phyloP scores from a whole-genome alignment of 2,113 vertebrate genomes.

The Platichthys flesus region DNA sequence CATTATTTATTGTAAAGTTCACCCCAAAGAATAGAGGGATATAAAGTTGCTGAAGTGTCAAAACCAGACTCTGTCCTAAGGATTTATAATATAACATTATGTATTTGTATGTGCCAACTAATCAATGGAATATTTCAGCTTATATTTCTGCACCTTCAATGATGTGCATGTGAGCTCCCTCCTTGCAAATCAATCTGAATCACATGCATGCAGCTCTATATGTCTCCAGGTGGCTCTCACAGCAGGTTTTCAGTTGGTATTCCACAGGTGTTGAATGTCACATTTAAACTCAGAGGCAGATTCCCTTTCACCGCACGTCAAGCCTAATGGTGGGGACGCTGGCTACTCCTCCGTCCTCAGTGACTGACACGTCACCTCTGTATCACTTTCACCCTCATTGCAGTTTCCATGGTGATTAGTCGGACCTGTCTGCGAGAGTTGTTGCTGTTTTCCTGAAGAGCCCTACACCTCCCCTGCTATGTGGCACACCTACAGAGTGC shows the following conservation, averaged over 20 bases:
- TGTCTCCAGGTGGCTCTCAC: background rate
- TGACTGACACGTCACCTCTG: constrained; percentile 44
- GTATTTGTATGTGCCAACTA: constrained; percentile 3
- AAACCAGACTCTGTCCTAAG: background rate
- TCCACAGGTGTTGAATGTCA: constrained; percentile 2
- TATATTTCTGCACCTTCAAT: background rate
- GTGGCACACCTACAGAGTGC: constrained; percentile 49
- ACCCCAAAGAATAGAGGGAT: background rate
- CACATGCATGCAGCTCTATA: background rate
- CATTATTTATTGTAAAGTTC: background rate
- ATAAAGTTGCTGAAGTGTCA: background rate
- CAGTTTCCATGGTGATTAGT: constrained; percentile 78
- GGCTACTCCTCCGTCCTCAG: constrained; percentile 27
- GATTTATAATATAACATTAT: background rate
- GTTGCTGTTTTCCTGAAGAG: constrained; percentile 55
- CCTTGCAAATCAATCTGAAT: background rate
- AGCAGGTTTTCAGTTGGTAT: background rate
- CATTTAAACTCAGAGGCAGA: no score
- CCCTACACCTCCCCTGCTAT: constrained; percentile 37
- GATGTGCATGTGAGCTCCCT: background rate
- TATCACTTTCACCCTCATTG: constrained; percentile 50
- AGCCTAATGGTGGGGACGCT: constrained; percentile 13
- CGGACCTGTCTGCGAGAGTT: constrained; percentile 25
- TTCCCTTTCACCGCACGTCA: background rate
- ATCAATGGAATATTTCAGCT: constrained; percentile 14